These are phyloP conservation scores for Myiozetetes cayanensis DNA, from an alignment of 2,113 vertebrate species.

Conservation along the genomic window DNA sequence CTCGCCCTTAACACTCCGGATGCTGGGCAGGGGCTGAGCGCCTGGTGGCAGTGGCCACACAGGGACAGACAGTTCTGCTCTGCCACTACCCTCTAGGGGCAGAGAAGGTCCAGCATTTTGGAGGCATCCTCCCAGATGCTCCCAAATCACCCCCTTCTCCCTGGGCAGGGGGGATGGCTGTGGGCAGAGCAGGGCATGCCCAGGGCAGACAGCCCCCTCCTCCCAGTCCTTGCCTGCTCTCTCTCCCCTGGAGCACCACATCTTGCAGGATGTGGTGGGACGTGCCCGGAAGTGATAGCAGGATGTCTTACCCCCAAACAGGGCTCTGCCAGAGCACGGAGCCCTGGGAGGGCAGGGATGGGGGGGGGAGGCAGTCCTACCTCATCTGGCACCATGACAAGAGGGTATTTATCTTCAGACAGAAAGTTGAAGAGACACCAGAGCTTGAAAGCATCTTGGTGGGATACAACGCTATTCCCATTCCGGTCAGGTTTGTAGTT, in stretches of 20 bases:
- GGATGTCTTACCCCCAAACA: not conserved
- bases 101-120: not conserved
- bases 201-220: not conserved
- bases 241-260: not conserved
- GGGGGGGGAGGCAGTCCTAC: slow-evolving; percentile 67
- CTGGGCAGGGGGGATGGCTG: not conserved
- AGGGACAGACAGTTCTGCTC: not conserved
- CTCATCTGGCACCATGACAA: slow-evolving; percentile 94
- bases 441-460: slow-evolving; percentile 88
- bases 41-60: not conserved
- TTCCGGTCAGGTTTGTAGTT: slow-evolving; percentile 85
- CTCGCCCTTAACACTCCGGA: not conserved
- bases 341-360: not conserved
- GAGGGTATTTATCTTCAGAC: slow-evolving; percentile 94
- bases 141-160: not conserved
- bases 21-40: not conserved
- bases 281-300: not conserved
- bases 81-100: not conserved
- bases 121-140: not conserved
- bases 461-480: slow-evolving; percentile 76
- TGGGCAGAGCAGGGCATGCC: accelerated
- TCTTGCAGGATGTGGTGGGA: slow-evolving; percentile 12
- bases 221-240: not conserved
- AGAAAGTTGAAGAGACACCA: slow-evolving; percentile 99
- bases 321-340: not conserved